Base-by-base conservation (phyloP, 1,140 invertebrate species). In the Hycleus phaleratus region DNA sequence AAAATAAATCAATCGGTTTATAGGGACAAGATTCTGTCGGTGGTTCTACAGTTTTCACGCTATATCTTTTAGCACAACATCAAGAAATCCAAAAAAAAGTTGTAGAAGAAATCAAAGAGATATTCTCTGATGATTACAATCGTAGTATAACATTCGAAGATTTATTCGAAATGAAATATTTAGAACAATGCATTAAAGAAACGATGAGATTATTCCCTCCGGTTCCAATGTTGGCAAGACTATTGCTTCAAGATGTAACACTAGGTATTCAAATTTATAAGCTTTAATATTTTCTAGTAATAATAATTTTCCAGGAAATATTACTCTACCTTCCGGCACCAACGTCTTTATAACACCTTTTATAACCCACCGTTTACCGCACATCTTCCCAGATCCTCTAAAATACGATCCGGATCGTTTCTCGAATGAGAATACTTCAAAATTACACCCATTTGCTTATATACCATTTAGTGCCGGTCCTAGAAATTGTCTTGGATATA, bases 1-100 rank as follows among this genome's bases (percentile, higher is more conserved):
- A 39, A 39, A 10, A 32, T 38, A 8, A 12, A 8, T 38, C 10
- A 18, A 54, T 32, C 26, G 40, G 26, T 60, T 80, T 79, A 32
- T 60, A 81, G 78, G 85, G 87, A 1, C 88, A 90, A 71, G 87
- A 90, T 63, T 89, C 88, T 0, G 86, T 87, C 4, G 81, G 82
- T 1, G 77, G 82, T 0, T 81, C 76, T 0, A 70, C 82, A 1
- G 78, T 81, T 10, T 84, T 84, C 65, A 78, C 77, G 3, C 66
- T 87, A 0, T 83, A 82, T 54, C 70, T 79, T 25, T 62, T 87
- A 0, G 82, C 83, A 0, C 76, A 77, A 60, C 74, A 87, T 68
- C 77, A 76, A 0, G 78, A 84, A 5, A 77, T 78, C 47, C 87
- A 89, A 68, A 65, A 77, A 46, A 79, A 78, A 70, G 74, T 86